A percentile compares a stretch with the other conserved stretches of the same genome.
Evolutionary conservation across 2,113 vertebrate species (phyloP).

Genomic region (Carettochelys insculpta): DNA sequence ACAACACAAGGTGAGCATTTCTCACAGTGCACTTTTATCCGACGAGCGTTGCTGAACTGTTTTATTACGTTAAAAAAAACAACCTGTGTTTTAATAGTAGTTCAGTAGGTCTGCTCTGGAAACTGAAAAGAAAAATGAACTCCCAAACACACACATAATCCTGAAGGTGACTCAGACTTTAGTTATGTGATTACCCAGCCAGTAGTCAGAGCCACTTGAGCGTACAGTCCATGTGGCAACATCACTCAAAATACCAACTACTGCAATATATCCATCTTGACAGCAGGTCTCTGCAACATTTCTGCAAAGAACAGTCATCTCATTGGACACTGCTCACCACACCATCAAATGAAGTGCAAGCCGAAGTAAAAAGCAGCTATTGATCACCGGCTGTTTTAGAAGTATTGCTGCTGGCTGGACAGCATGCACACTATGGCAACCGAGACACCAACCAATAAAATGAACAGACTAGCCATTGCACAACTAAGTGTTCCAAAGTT

Average conservation of each 20-base stretch:
- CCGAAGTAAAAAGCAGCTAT: accelerated
- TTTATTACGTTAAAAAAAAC: not conserved
- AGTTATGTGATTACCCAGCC: slow-evolving; percentile 17
- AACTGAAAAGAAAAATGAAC: not conserved
- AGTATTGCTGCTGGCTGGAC: not conserved
- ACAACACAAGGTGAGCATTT: not conserved
- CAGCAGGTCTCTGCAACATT: not conserved
- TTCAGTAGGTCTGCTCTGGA: not conserved
- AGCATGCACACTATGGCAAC: not conserved
- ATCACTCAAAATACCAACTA: slow-evolving; percentile 44
- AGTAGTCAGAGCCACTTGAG: slow-evolving; percentile 32
- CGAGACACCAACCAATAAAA: not conserved
- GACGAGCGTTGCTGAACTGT: not conserved
- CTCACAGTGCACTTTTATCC: not conserved
- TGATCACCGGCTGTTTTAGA: not conserved
- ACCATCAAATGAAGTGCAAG: not conserved
- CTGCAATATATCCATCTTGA: not conserved
- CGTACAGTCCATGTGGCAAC: slow-evolving; percentile 16
- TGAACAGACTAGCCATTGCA: not conserved
- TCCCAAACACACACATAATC: not conserved
- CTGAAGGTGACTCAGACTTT: slow-evolving; percentile 51
- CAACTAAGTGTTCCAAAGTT: not conserved
- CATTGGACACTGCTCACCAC: not conserved
- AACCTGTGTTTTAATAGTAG: not conserved
- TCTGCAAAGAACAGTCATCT: not conserved